Evolutionary conservation across 2,113 vertebrate genomes (phyloP), one percentile per base, ranked within the genome.

Genomic region (Noturus placidus): DNA sequence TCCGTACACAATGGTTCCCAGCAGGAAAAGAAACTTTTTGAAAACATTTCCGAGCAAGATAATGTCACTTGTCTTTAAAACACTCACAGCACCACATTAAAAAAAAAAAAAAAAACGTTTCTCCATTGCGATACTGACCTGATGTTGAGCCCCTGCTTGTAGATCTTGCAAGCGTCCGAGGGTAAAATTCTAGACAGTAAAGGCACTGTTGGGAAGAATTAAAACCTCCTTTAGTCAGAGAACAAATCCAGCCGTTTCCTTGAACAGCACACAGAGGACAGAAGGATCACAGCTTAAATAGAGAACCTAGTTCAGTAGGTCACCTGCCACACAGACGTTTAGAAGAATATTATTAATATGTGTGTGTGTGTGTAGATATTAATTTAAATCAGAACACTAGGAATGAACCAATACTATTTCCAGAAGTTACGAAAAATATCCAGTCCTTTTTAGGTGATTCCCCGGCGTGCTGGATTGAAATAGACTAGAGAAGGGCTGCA

Each of bases 91-190:
- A 22, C 35, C 20, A 11, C 19, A 7, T 46, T 46, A 46, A 46
- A 46, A 42, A 5, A 42, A 5, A 42, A 42, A 42, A 42, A 5
- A 42, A 46, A 10, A 1, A 3, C 27, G 54, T 11, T 56, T 50
- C 25, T 56, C 7, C 5, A 4, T 50, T 33, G 27, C 0, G 35
- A 15, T 20, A 70, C 13, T 30, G 38, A 96, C 98, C 98, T 99
- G 96, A 99, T 99, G 95, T 99, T 99, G 93, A 99, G 97, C 94
- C 98, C 98, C 95, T 99, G 98, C 92, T 99, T 99, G 94, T 99
- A 99, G 95, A 99, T 99, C 96, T 99, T 99, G 94, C 98, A 99
- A 0, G 97, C 97, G 92, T 99, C 98, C 84, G 98, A 99, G 95
- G 98, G 98, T 94, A 99, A 95, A 93, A 99, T 99, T 95, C 98